phyloP scores from a whole-genome alignment of 1,140 invertebrate genomes.

The Drosophila pandora region DNA sequence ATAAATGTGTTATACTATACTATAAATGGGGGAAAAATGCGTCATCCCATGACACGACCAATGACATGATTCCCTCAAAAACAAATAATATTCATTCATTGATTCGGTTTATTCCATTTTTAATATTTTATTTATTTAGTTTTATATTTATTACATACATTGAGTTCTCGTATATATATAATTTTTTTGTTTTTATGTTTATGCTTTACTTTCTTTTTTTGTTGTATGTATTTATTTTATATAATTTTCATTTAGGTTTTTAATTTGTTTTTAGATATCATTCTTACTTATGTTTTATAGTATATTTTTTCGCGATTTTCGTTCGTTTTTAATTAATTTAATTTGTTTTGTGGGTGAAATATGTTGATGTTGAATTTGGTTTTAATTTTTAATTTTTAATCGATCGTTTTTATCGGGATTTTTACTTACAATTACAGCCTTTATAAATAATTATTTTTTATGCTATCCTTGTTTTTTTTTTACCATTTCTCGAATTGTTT shows the following conservation, averaged over 20 bases:
- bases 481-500: constrained; percentile 24
- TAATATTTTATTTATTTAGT: constrained; percentile 78
- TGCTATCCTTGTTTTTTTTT: constrained; percentile 28
- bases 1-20: not conserved
- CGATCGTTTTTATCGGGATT: constrained; percentile 55
- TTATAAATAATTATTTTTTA: constrained; percentile 83
- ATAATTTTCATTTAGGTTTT: constrained; percentile 61
- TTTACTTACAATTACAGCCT: constrained; percentile 84
- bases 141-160: constrained; percentile 82
- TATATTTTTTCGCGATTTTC: constrained; percentile 47
- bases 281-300: constrained; percentile 76
- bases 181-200: constrained; percentile 50
- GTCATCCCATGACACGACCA: constrained; percentile 24
- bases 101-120: constrained; percentile 64
- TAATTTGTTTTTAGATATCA: constrained; percentile 80
- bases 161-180: constrained; percentile 78
- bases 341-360: constrained; percentile 75
- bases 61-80: not conserved
- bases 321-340: constrained; percentile 68
- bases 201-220: constrained; percentile 47
- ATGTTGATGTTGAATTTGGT: constrained; percentile 66
- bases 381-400: constrained; percentile 42
- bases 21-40: constrained; percentile 2
- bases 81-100: not conserved
- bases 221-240: constrained; percentile 53